Percentiles rank a stretch among this genome's conserved stretches.
These are phyloP conservation scores for Poicephalus gulielmi DNA, from an alignment of 2,113 vertebrate species.

Conservation along the genomic window DNA sequence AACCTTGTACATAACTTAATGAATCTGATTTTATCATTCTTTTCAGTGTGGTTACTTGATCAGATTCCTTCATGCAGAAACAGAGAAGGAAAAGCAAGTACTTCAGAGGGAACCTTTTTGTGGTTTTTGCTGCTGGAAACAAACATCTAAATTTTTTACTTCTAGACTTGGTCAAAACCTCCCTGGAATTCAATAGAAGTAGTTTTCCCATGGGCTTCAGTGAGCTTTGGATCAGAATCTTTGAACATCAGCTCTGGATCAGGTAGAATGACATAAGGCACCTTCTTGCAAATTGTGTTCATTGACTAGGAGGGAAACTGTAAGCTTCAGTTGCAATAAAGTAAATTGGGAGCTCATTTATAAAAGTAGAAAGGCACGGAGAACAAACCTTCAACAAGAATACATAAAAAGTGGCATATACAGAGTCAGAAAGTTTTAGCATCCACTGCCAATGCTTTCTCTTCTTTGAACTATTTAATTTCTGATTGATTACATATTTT, in stretches of 20 bases:
- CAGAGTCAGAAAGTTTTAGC: background rate
- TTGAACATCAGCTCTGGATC: background rate
- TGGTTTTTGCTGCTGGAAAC: background rate
- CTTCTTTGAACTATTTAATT: background rate
- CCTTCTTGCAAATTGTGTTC: background rate
- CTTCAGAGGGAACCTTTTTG: background rate
- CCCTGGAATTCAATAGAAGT: background rate
- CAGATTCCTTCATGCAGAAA: background rate
- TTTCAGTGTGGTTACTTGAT: fast-evolving
- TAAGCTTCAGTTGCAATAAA: background rate
- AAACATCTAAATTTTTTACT: fast-evolving
- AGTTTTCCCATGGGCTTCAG: background rate
- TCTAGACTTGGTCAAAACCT: background rate
- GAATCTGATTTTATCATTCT: background rate
- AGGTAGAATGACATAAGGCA: background rate
- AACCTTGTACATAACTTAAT: background rate
- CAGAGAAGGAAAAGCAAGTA: background rate
- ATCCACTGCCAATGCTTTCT: background rate
- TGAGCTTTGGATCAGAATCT: background rate
- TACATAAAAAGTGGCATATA: background rate
- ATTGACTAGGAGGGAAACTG: background rate
- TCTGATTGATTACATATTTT: background rate
- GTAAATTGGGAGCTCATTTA: background rate
- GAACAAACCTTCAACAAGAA: background rate
- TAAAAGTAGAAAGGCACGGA: background rate